Evolutionary conservation across 30 jellyfish, hydroid and myxozoan species (phyloP), one percentile per base, ranked within the genome.

Genomic region (Cassiopea andromeda): DNA sequence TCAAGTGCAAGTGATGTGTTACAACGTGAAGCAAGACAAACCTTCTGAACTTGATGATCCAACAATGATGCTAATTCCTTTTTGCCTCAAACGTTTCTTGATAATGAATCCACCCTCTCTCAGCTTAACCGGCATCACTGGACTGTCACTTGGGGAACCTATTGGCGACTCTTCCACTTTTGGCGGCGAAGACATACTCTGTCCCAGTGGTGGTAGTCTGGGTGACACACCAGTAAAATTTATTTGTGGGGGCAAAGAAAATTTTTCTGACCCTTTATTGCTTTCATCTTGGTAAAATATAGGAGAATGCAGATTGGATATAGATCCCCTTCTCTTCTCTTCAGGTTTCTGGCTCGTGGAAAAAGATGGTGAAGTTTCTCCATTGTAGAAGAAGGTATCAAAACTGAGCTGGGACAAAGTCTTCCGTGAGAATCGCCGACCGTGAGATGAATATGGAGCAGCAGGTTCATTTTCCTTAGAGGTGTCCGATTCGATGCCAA

Each of bases 1-100:
- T 64, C 38, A 64, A 64, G 27, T 16, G 73, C 27, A 13, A 5
- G 6, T 64, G 43, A 4, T 16, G 73, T 5, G 43, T 0, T 64
- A 64, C 15, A 14, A 64, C 8, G 15, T 2, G 15, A 0, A 13
- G 73, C 43, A 2, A 75, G 60, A 80, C 83, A 45, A 72, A 87
- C 96, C 98, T 82, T 87, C 96, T 6, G 98, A 93, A 64, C 98
- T 93, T 17, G 97, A 88, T 15, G 97, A 88, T 18, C 97, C 97
- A 70, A 93, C 93, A 45, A 93, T 84, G 59, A 93, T 93, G 76
- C 98, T 93, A 84, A 93, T 87, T 75, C 98, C 98, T 44, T 84
- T 88, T 72, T 93, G 98, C 44, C 97, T 81, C 76, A 93, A 69
- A 59, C 89, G 77, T 60, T 85, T 89, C 85, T 81, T 84, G 60